Evolutionary conservation across 2,888 invertebrate species (phyloP), one percentile per base, ranked within the genome.

Genomic region (Tanypteryx hageni): DNA sequence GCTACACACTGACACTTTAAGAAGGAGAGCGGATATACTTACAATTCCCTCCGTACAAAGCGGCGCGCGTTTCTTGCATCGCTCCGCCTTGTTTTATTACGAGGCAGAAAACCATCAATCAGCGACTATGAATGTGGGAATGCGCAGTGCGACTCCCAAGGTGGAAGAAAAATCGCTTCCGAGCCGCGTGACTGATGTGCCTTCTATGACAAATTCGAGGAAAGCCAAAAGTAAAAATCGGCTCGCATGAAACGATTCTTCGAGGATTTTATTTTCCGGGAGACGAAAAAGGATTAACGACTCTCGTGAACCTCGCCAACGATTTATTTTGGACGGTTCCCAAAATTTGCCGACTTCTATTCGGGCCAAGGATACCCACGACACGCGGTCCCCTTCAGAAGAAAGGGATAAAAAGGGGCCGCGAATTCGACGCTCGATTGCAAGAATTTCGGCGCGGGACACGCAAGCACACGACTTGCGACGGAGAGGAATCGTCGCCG

Each of bases 41-140:
- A 56, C 14, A 18, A 57, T n/a, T 11, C 27, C 22, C 27, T 27
- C n/a, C 11, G 13, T 27, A 4, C 22, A 27, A 76, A 76, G 76
- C 22, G 22, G 76, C 22, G 76, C 22, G 13, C 68, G 16, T 76
- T 27, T 76, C 76, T 76, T 44, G 44, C 27, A 83, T 68, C 44
- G 57, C 57, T 89, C 59, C 68, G n/a, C n/a, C 44, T 64, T 89
- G 27, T 64, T 89, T 61, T 44, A 31, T 14, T 31, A 44, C 58
- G 56, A 85, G 59, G 22, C 31, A 11, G 85, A 58, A n/a, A 27
- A 27, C 59, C 86, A 86, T 86, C 61, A 27, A 86, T 86, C 86
- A 61, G 61, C 13, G 61, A 5, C 22, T 61, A 61, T 61, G 27
- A 86, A 59, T 58, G 59, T 59, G 13, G 61, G 61, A 86, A 86